These are phyloP conservation scores for Tenualosa thibaudeaui DNA, from an alignment of 2,797 vertebrate genomes.

Conservation along the genomic window DNA sequence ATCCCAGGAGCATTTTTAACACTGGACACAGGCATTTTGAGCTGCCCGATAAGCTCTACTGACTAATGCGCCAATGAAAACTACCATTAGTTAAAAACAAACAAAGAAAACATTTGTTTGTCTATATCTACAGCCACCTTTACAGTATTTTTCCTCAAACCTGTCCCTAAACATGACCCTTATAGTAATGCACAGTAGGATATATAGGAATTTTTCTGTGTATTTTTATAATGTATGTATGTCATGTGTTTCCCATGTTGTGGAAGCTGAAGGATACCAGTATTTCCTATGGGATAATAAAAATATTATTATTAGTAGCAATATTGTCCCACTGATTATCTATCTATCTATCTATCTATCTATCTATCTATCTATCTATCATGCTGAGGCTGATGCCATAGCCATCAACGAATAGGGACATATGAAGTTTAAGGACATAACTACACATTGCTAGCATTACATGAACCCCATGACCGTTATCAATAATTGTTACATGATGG, in stretches of 20 bases:
- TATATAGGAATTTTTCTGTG: no score
- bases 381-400: neutral
- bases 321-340: no score
- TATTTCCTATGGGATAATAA: no score
- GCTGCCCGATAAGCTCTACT: neutral
- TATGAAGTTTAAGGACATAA: no score
- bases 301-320: no score
- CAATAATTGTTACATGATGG: no score
- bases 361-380: neutral
- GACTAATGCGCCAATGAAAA: neutral
- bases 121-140: neutral
- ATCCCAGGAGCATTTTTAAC: neutral
- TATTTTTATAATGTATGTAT: no score
- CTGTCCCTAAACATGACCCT: neutral
- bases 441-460: no score
- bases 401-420: neutral
- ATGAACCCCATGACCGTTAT: no score
- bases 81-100: neutral
- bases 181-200: neutral
- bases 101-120: neutral
- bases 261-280: no score
- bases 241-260: no score
- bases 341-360: no score
- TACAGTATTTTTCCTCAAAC: neutral
- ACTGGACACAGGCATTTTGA: neutral